These are phyloP conservation scores for Apodemus speciosus DNA, from an alignment of 2,113 vertebrate species.

Conservation along the genomic window DNA sequence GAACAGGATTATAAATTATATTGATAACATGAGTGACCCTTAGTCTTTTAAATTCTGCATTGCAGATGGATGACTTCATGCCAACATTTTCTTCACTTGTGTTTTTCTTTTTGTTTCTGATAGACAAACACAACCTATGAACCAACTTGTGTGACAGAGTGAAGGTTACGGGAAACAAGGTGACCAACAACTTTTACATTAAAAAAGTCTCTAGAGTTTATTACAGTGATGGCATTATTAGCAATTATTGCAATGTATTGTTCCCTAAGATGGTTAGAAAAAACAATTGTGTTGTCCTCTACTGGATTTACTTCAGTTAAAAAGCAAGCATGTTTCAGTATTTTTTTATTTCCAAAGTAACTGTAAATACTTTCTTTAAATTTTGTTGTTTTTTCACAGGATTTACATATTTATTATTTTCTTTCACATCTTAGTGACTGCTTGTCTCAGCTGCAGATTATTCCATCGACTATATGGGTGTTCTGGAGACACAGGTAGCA, in stretches of 20 bases:
- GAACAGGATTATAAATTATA: slow-evolving; percentile 91
- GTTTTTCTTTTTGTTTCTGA: slow-evolving; percentile 84
- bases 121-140: slow-evolving; percentile 90
- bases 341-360: slow-evolving; percentile 89
- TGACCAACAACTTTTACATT: slow-evolving; percentile 87
- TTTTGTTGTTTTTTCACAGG: slow-evolving; percentile 85
- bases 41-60: slow-evolving; percentile 87
- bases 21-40: slow-evolving; percentile 85
- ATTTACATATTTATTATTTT: slow-evolving; percentile 96
- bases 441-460: slow-evolving; percentile 88
- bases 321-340: slow-evolving; percentile 97
- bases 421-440: slow-evolving; percentile 91
- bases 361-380: slow-evolving; percentile 89
- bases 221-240: slow-evolving; percentile 97
- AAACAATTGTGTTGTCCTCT: slow-evolving; percentile 95
- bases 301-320: slow-evolving; percentile 97
- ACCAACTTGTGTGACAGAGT: slow-evolving; percentile 85
- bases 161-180: slow-evolving; percentile 87
- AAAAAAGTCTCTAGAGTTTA: slow-evolving; percentile 88
- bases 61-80: slow-evolving; percentile 83
- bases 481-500: slow-evolving; percentile 88
- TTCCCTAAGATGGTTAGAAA: slow-evolving; percentile 99
- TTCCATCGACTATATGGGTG: slow-evolving; percentile 86
- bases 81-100: slow-evolving; percentile 80
- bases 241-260: slow-evolving; percentile 99